Base-by-base conservation (phyloP, 2,888 invertebrate species). In the Watsonalla binaria region DNA sequence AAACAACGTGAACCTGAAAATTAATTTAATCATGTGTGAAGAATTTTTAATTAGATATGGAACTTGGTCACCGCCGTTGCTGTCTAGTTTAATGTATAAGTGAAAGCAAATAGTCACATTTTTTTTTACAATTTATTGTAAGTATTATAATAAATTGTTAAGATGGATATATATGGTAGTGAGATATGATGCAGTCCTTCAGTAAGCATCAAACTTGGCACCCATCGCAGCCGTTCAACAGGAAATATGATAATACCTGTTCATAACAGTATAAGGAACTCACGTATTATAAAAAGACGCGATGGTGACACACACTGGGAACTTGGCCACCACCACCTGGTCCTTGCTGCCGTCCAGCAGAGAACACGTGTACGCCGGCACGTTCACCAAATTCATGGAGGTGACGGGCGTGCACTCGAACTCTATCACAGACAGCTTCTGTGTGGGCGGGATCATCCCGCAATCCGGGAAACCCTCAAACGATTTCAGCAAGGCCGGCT, bases 1-100 rank as follows among this genome's bases (percentile, higher is more conserved):
- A 63, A 92, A 91, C 13, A 94, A 61, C 5, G 91, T 91, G 68
- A 92, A 93, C 51, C 93, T 94, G 64, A 55, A 53, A 46, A n/a
- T n/a, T 37, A 35, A 15, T 50, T 47, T 37, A 39, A 6, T 45
- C 53, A 24, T 24, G 24, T 1, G 24, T 24, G 24, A 24, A 24
- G 24, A 24, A 24, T 24, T 24, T 24, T 24, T 24, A 24, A 24
- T 24, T 24, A 24, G 24, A 24, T 24, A 24, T 24, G 24, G 24
- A 24, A 24, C 24, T 24, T 24, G 24, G 24, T 24, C 2, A 24
- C 24, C 24, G 4, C 24, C 24, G 24, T 24, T 24, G 24, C 24
- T 24, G 1, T 24, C 4, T 4, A 24, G 24, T 24, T 24, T 2
- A 24, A 24, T 24, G 4, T 24, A 24, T 24, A 24, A 24, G 24